These are phyloP conservation scores for Holothuria glaberrima DNA, from an alignment of 35 echinoderm and acorn worm genomes.

Conservation along the genomic window DNA sequence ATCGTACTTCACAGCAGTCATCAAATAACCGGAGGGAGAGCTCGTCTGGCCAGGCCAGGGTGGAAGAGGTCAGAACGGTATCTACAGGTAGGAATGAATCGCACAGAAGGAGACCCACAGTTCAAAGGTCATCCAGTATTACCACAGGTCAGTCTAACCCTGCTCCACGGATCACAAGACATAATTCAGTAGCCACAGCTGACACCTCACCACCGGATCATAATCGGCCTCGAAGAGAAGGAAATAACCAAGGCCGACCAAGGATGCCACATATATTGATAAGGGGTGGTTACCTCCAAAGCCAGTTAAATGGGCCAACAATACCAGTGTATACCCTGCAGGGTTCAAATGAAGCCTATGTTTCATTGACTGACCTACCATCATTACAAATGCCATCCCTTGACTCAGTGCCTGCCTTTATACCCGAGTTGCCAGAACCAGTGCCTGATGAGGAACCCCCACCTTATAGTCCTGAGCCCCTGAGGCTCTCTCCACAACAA, in stretches of 20 bases:
- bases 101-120: neutral
- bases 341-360: slow-evolving; percentile 85
- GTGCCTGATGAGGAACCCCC: slow-evolving; percentile 80
- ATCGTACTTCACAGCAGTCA: neutral
- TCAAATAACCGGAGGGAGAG: neutral
- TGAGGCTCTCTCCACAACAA: neutral
- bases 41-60: neutral
- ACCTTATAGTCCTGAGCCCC: slow-evolving; percentile 79
- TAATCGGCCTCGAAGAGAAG: slow-evolving; percentile 14
- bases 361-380: slow-evolving; percentile 87
- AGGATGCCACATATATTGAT: slow-evolving; percentile 67
- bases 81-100: neutral
- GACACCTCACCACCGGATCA: slow-evolving; percentile 33
- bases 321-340: slow-evolving; percentile 91
- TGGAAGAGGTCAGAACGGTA: slow-evolving; percentile 21
- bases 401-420: slow-evolving; percentile 79
- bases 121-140: slow-evolving; percentile 72
- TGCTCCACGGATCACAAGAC: slow-evolving; percentile 27
- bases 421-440: slow-evolving; percentile 61
- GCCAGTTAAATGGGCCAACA: slow-evolving; percentile 80
- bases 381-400: slow-evolving; percentile 80
- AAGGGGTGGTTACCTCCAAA: slow-evolving; percentile 84
- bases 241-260: neutral
- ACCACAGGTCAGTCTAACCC: slow-evolving; percentile 19
- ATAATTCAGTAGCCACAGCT: slow-evolving; percentile 55